phyloP scores from a whole-genome alignment of 92 coral and sea anemone species.

The Palythoa caribaeorum region DNA sequence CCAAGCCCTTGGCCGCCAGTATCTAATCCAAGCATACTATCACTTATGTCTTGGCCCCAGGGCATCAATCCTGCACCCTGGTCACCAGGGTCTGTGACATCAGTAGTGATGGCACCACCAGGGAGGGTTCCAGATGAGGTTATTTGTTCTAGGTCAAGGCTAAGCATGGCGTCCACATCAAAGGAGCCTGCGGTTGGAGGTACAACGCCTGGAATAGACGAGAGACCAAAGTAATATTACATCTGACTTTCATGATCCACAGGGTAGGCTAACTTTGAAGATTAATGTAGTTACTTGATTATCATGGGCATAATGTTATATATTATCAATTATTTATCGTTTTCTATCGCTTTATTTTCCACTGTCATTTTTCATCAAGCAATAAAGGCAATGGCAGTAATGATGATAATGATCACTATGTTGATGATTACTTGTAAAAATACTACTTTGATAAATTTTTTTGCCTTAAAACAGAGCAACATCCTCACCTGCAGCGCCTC shows the following conservation, averaged over 20 bases:
- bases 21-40: constrained; percentile 37
- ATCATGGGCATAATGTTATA: neutral
- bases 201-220: constrained; percentile 33
- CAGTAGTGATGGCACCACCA: constrained; percentile 45
- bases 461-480: neutral
- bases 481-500: constrained; percentile 58
- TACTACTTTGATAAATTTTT: neutral
- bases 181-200: constrained; percentile 19
- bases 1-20: constrained; percentile 41
- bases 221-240: neutral
- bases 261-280: neutral
- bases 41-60: constrained; percentile 45
- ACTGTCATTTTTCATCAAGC: no score
- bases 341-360: no score
- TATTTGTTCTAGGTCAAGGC: constrained; percentile 43
- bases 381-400: no score
- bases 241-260: neutral
- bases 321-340: no score
- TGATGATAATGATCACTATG: no score
- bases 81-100: constrained; percentile 43
- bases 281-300: neutral
- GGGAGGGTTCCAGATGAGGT: constrained; percentile 45
- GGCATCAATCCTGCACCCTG: constrained; percentile 41
- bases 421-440: neutral
- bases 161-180: constrained; percentile 49